Conservation (phyloP, 2,797 vertebrate species). For the Pangasius larnaudii region DNA sequence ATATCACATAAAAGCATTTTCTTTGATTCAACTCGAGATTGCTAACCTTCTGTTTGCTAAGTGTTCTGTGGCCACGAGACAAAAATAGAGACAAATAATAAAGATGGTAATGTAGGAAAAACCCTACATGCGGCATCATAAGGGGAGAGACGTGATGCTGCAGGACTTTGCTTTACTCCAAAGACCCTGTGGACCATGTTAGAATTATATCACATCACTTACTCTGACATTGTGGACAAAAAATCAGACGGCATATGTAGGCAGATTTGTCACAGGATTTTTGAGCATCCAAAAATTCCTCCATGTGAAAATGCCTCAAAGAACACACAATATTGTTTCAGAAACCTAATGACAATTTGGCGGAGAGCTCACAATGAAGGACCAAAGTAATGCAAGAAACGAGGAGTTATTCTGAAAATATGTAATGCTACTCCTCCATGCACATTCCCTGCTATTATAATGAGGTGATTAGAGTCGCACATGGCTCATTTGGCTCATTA, state of each 20-base stretch:
- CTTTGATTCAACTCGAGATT: not conserved
- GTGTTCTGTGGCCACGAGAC: not conserved
- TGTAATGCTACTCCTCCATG: not conserved
- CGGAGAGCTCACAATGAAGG: not conserved
- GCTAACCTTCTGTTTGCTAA: not conserved
- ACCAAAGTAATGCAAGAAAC: not conserved
- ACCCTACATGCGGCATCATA: no score
- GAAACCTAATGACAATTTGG: not conserved
- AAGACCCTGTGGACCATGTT: not conserved
- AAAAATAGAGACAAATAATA: slow-evolving; percentile 5
- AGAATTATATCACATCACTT: not conserved
- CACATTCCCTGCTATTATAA: not conserved
- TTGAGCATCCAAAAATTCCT: not conserved
- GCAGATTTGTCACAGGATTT: not conserved
- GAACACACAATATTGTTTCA: not conserved
- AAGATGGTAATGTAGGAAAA: not conserved
- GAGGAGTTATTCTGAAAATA: slow-evolving; percentile 1
- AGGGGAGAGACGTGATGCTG: not conserved
- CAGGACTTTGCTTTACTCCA: not conserved
- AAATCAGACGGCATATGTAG: not conserved
- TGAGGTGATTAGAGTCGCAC: not conserved
- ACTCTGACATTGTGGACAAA: not conserved
- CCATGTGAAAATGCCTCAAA: not conserved
- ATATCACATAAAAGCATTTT: not conserved
- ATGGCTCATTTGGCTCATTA: not conserved